Percentiles rank a stretch among this genome's conserved stretches.
Conservation (phyloP, 2,888 invertebrate genomes). For the Drosophila conformis region DNA sequence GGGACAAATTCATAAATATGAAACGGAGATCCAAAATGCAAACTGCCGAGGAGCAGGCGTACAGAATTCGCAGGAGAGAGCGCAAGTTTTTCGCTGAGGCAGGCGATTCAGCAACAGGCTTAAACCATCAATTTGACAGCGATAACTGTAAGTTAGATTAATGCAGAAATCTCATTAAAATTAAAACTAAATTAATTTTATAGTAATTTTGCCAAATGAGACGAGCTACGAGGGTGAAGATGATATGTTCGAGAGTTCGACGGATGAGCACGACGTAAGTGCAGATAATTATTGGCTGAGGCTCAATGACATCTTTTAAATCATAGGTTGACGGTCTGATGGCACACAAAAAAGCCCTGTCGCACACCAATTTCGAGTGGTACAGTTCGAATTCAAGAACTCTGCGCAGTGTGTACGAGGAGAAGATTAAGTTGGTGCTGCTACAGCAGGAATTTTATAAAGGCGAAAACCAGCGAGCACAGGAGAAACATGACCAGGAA, state of each 20-base stretch:
- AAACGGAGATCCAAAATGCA: constrained; percentile 18
- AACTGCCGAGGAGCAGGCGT: not conserved
- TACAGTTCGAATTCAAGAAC: constrained; percentile 7
- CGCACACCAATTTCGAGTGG: not conserved
- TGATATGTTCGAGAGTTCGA: constrained; percentile 11
- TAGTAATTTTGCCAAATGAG: constrained; percentile 12
- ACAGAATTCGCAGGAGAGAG: not conserved
- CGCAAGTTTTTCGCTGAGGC: not conserved
- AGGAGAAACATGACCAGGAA: constrained; percentile 34
- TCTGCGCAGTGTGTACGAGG: constrained; percentile 19
- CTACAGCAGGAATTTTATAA: constrained; percentile 37
- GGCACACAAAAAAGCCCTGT: constrained; percentile 4
- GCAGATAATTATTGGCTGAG: not conserved
- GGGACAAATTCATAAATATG: constrained; percentile 31
- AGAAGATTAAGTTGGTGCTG: constrained; percentile 20
- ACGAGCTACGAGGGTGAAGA: not conserved
- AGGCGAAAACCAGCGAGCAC: constrained; percentile 29
- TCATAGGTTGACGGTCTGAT: not conserved
- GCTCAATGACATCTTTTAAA: not conserved
- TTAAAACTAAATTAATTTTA: not conserved
- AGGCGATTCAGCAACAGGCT: constrained; percentile 1
- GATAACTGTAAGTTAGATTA: constrained; percentile 23
- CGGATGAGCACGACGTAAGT: constrained; percentile 22
- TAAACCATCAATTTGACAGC: constrained; percentile 13
- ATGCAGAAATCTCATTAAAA: not conserved